phyloP scores from a whole-genome alignment of 2,888 invertebrate genomes.

The Euplagia quadripunctaria region DNA sequence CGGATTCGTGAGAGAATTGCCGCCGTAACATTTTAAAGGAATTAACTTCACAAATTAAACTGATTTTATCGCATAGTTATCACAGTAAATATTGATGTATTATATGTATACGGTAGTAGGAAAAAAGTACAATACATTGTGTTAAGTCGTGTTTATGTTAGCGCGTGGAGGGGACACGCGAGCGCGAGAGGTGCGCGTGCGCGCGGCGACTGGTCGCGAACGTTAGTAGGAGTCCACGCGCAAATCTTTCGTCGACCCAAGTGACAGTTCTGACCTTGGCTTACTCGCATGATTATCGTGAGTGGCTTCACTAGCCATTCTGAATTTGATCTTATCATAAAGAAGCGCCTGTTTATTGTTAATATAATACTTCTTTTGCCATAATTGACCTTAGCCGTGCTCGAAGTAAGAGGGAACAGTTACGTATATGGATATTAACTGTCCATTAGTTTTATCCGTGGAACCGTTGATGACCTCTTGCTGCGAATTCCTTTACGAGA shows the following conservation, averaged over 20 bases:
- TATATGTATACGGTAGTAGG: neutral
- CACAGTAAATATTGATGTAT: neutral
- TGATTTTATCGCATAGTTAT: constrained; percentile 23
- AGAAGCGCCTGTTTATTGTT: constrained; percentile 22
- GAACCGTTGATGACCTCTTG: neutral
- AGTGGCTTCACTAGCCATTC: constrained; percentile 51
- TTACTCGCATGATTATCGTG: constrained; percentile 61
- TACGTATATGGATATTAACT: neutral
- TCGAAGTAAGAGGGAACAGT: neutral
- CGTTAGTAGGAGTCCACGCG: constrained; percentile 60
- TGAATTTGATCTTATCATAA: constrained; percentile 56
- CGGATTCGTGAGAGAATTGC: constrained; percentile 82
- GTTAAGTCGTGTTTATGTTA: constrained; percentile 6
- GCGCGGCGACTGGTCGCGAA: constrained; percentile 52
- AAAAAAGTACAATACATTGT: constrained; percentile 12
- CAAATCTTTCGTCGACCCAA: constrained; percentile 64
- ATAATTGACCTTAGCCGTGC: constrained; percentile 8
- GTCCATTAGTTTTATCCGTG: neutral
- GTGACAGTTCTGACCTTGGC: constrained; percentile 79
- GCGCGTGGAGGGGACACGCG: constrained; percentile 35
- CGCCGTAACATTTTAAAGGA: constrained; percentile 71
- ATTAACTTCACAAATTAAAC: constrained; percentile 31
- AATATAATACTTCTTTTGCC: neutral
- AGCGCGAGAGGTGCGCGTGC: constrained; percentile 61
- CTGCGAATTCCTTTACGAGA: neutral